A percentile compares a stretch with the other conserved stretches of the same genome.
Evolutionary conservation across 2,888 invertebrate species (phyloP).

Genomic region (Ptychoptera contaminata): DNA sequence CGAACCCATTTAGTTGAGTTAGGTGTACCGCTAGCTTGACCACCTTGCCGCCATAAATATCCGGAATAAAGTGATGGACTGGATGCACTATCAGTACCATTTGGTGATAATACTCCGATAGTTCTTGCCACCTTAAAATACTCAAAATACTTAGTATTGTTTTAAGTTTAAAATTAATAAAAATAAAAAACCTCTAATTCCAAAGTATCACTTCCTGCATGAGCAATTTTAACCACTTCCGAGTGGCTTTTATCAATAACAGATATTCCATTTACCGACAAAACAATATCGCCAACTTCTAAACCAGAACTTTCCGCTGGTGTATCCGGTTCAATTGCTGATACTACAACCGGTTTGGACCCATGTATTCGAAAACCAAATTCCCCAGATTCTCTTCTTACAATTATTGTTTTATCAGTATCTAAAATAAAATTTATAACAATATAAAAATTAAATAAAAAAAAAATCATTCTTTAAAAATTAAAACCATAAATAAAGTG

Average conservation of each 20-base stretch:
- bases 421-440: constrained; percentile 35
- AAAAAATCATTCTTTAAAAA: too few species aligned
- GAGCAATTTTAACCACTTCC: constrained; percentile 83
- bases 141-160: not conserved
- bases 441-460: not conserved
- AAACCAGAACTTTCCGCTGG: constrained; percentile 85
- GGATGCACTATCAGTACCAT: constrained; percentile 43
- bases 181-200: constrained; percentile 48
- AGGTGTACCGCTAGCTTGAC: constrained; percentile 36
- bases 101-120: constrained; percentile 58
- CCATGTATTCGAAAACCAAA: constrained; percentile 93
- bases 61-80: constrained; percentile 51
- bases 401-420: constrained; percentile 74
- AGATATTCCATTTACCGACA: constrained; percentile 78
- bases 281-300: constrained; percentile 86
- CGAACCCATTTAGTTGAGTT: constrained; percentile 60
- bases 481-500: not conserved
- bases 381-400: constrained; percentile 70
- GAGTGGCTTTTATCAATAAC: constrained; percentile 87
- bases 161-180: not conserved
- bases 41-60: constrained; percentile 59
- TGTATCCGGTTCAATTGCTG: constrained; percentile 86
- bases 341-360: constrained; percentile 89
- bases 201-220: constrained; percentile 71
- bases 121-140: constrained; percentile 58